Base-by-base conservation (phyloP, 2,113 vertebrate species). In the Burhinus bistriatus region DNA sequence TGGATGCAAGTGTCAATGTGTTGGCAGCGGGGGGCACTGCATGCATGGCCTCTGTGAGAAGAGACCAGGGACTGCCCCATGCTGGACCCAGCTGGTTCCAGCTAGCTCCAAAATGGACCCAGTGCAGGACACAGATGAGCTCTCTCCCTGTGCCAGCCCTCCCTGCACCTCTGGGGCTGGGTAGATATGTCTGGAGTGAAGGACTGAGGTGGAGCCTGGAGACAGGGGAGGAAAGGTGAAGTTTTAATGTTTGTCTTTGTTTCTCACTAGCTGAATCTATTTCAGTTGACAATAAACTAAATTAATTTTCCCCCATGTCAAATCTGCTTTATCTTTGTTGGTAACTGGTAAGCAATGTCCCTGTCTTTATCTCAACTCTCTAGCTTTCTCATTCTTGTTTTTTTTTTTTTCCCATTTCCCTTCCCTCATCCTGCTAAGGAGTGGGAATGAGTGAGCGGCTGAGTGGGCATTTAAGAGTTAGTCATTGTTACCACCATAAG, bases 381-480 rank as follows among this genome's bases (percentile, higher is more conserved):
- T 34, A 36, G 6, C 26, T 84, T 81, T 59, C 17, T 72, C 1
- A 5, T 34, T 40, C 11, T 57, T 89, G 6, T 3, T 0, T 1
- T n/a, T 86, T 3, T 0, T 1, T n/a, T 86, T 88, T 34, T 25
- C 2, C 17, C 1, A 1, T 62, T 75, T 61, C 7, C 16, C 4
- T 47, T 57, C 11, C 18, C 10, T 11, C 2, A 15, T 58, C 9
- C 16, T 82, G 21, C 27, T 84, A 45, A 69, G 19, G 14, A 69
- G 11, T 3, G 4, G 15, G 7, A 76, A 19, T 49, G 61, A 77
- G 5, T 52, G 12, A 70, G 13, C 1, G 8, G 1, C 4, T 69
- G 20, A 16, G 15, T 51, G 23, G 15, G 5, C 11, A 29, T 65
- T 64, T 75, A 52, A 25, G 4, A 64, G 36, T 66, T 70, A 88